A percentile compares a stretch with the other conserved stretches of the same genome.
These are phyloP conservation scores for Tapirus indicus DNA, from an alignment of 2,797 vertebrate species.

Conservation along the genomic window DNA sequence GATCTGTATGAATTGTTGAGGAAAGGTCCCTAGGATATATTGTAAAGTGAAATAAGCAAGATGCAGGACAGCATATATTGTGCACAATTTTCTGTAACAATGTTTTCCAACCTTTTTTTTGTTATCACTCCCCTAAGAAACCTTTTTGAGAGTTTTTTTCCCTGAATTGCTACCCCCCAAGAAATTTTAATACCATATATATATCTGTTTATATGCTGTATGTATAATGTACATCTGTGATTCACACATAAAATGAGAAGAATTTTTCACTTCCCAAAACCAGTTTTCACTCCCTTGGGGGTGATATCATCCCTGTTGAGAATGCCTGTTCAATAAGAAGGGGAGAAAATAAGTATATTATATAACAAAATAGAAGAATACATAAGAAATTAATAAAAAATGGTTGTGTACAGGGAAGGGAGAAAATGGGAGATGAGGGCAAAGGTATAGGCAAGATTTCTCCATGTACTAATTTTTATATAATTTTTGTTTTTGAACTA, in stretches of 20 bases:
- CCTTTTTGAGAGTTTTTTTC: not conserved
- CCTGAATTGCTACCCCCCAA: not conserved
- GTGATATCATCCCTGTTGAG: not conserved
- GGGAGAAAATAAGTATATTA: not conserved
- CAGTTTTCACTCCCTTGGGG: slow-evolving; percentile 34
- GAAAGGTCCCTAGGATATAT: not conserved
- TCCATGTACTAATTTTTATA: not conserved
- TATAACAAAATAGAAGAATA: not conserved
- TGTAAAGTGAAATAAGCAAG: not conserved
- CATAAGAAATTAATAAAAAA: not conserved
- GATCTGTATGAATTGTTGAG: not conserved
- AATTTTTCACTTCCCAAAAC: slow-evolving; percentile 51
- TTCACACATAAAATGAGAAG: slow-evolving; percentile 48
- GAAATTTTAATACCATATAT: slow-evolving; percentile 5
- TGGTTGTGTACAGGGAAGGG: not conserved
- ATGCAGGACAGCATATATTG: not conserved
- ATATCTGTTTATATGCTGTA: slow-evolving; percentile 20
- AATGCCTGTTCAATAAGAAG: slow-evolving; percentile 31
- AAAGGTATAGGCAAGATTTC: not conserved
- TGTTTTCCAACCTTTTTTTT: not conserved
- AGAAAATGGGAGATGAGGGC: not conserved
- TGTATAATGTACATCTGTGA: slow-evolving; percentile 39
- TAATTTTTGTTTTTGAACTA: not conserved
- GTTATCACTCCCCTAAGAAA: not conserved
- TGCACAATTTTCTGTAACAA: not conserved